These are phyloP conservation scores for Sinella curviseta DNA, from an alignment of 1,140 invertebrate species.

Conservation along the genomic window DNA sequence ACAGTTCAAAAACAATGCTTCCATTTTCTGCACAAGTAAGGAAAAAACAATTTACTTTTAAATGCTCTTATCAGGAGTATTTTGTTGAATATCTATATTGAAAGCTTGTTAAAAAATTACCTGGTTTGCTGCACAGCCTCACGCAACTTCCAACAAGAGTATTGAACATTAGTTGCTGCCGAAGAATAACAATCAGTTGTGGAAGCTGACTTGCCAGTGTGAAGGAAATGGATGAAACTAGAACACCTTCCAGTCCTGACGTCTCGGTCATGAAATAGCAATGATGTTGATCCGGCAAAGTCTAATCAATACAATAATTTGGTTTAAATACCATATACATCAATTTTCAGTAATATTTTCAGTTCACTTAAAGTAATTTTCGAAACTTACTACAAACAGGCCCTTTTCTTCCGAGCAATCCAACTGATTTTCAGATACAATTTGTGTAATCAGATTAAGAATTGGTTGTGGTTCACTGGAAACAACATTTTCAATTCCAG, in stretches of 20 bases:
- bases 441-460: slow-evolving; percentile 72
- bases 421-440: slow-evolving; percentile 68
- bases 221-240: slow-evolving; percentile 83
- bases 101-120: slow-evolving; percentile 56
- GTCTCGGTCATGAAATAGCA: slow-evolving; percentile 89
- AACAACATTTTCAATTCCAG: slow-evolving; percentile 70
- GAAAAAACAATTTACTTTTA: too few species aligned
- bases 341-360: background rate
- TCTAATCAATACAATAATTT: slow-evolving; percentile 59
- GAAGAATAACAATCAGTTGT: slow-evolving; percentile 76
- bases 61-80: slow-evolving; percentile 44
- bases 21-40: slow-evolving; percentile 52
- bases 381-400: slow-evolving; percentile 71
- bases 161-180: slow-evolving; percentile 91
- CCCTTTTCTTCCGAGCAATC: slow-evolving; percentile 71
- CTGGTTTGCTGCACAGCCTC: slow-evolving; percentile 68
- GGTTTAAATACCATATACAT: slow-evolving; percentile 33
- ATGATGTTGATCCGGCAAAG: slow-evolving; percentile 86
- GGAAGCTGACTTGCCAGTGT: slow-evolving; percentile 92
- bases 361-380: background rate
- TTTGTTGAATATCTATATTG: too few species aligned
- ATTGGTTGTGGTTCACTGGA: slow-evolving; percentile 64
- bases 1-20: slow-evolving; percentile 86
- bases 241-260: slow-evolving; percentile 73
- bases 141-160: slow-evolving; percentile 84